A percentile compares a stretch with the other conserved stretches of the same genome.
These are phyloP conservation scores for Oxygymnocypris stewartii DNA, from an alignment of 2,113 vertebrate genomes.

Conservation along the genomic window DNA sequence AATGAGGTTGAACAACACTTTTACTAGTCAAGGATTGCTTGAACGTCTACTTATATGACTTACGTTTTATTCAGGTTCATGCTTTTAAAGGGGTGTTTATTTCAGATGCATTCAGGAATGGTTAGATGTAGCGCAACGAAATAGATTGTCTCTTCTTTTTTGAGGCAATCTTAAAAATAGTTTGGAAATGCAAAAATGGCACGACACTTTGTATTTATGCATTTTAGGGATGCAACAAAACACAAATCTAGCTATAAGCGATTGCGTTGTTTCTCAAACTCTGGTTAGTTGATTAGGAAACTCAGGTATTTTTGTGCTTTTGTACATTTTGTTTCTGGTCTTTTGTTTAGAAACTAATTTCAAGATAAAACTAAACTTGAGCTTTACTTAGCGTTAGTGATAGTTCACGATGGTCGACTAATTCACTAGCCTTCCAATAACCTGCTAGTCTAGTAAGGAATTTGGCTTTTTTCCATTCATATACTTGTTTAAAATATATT, in stretches of 20 bases:
- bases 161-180: not conserved
- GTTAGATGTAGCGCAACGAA: not conserved
- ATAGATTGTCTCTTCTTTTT: not conserved
- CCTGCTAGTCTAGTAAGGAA: not conserved
- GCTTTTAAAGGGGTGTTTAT: not conserved
- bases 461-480: not conserved
- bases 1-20: not conserved
- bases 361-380: not conserved
- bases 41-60: not conserved
- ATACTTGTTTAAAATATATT: not conserved
- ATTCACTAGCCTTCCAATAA: not conserved
- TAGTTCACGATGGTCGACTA: not conserved
- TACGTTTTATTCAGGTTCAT: not conserved
- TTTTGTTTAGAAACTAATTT: too few species aligned
- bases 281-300: too few species aligned
- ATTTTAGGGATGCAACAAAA: not conserved
- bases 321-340: not conserved
- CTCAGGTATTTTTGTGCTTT: too few species aligned
- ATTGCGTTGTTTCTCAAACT: too few species aligned
- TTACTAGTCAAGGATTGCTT: not conserved
- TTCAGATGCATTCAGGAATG: not conserved
- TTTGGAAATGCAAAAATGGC: not conserved
- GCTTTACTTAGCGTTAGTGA: not conserved
- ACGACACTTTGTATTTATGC: not conserved
- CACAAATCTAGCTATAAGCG: not conserved